A percentile compares a stretch with the other conserved stretches of the same genome.
phyloP scores from a whole-genome alignment of 2,888 invertebrate species.

The Cordilura impudica region DNA sequence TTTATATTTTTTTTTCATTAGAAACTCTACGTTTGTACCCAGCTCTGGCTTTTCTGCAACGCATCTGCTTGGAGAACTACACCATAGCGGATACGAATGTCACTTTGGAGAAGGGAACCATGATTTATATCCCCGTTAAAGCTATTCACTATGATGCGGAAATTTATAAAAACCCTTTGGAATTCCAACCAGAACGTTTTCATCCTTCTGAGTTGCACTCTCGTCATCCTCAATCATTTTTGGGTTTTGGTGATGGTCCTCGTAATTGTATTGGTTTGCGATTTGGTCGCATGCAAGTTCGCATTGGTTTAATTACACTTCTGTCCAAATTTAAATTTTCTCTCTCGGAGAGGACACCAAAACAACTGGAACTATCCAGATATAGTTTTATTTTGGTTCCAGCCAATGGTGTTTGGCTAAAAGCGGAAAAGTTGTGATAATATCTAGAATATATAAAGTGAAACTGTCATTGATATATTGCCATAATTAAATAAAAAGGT shows the following conservation, averaged over 20 bases:
- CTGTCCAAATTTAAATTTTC: constrained; percentile 66
- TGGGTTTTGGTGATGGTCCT: constrained; percentile 76
- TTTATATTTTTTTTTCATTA: neutral
- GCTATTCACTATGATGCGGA: constrained; percentile 78
- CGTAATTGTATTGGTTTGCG: constrained; percentile 73
- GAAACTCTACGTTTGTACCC: constrained; percentile 72
- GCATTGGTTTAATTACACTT: constrained; percentile 69
- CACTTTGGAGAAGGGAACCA: constrained; percentile 72
- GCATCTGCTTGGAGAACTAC: constrained; percentile 73
- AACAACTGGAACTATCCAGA: constrained; percentile 59
- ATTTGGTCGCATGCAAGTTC: constrained; percentile 72
- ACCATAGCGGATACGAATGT: constrained; percentile 69
- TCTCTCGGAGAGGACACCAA: constrained; percentile 58
- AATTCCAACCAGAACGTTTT: constrained; percentile 78
- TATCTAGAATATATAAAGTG: too few species aligned
- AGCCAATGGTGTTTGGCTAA: constrained; percentile 62
- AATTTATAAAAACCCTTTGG: constrained; percentile 76
- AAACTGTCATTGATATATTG: too few species aligned
- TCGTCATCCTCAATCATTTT: constrained; percentile 72
- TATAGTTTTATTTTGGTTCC: constrained; percentile 61
- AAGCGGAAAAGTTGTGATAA: constrained; percentile 56
- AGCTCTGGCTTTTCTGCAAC: constrained; percentile 73
- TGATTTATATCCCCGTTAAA: constrained; percentile 72
- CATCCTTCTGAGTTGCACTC: constrained; percentile 67
- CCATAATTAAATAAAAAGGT: too few species aligned